phyloP scores from a whole-genome alignment of 2,113 vertebrate genomes.

The Synchiropus splendidus region DNA sequence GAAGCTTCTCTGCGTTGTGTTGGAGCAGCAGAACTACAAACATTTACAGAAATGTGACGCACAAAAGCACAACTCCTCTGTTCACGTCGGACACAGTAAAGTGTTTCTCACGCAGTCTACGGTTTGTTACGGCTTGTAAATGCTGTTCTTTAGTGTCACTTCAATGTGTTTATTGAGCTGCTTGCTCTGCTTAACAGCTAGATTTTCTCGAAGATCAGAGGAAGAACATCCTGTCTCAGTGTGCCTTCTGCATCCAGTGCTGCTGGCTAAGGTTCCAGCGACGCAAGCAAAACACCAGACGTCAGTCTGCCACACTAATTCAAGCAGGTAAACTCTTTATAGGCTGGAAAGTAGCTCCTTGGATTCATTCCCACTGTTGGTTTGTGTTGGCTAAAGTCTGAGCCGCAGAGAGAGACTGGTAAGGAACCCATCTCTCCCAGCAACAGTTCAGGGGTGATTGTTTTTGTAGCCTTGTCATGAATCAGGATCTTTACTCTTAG shows the following conservation, averaged over 20 bases:
- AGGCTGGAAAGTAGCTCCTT: no score
- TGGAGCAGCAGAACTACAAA: conserved; percentile 19
- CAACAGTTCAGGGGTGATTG: no score
- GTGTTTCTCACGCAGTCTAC: conserved; percentile 78
- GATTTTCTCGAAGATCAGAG: conserved; percentile 77
- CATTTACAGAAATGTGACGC: conserved; percentile 7
- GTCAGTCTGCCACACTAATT: conserved; percentile 69
- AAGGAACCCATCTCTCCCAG: no score
- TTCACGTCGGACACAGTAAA: conserved; percentile 86
- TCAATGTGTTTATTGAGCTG: conserved; percentile 11
- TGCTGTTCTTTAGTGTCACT: neutral
- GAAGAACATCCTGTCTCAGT: conserved; percentile 61
- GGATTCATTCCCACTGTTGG: no score
- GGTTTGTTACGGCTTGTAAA: conserved; percentile 60
- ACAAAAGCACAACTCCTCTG: conserved; percentile 24
- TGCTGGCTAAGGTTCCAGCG: conserved; percentile 73
- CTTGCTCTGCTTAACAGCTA: conserved; percentile 61
- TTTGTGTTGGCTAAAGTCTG: no score
- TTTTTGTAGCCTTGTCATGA: no score
- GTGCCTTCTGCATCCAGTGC: conserved; percentile 79
- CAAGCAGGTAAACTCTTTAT: conserved; percentile 78
- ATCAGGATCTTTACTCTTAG: no score
- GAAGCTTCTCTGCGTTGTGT: conserved; percentile 61
- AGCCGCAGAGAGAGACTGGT: no score
- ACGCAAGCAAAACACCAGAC: conserved; percentile 50